phyloP scores from a whole-genome alignment of 2,113 vertebrate species.

The Lepus americanus region DNA sequence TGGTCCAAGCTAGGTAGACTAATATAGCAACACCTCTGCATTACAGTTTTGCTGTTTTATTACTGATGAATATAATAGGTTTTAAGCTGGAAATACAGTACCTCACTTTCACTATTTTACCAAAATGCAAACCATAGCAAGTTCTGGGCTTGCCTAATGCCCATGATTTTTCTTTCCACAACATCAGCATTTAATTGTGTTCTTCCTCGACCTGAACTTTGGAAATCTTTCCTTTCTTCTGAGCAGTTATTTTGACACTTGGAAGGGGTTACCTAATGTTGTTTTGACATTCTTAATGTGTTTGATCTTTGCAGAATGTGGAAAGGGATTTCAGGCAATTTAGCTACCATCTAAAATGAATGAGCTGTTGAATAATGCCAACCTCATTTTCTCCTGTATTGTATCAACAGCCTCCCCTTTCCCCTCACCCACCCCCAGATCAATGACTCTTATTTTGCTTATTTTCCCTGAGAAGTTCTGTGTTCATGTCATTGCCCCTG shows the following conservation, averaged over 20 bases:
- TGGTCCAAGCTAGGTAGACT: background rate
- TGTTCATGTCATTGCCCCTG: background rate
- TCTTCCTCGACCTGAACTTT: slow-evolving; percentile 35
- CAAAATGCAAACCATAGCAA: background rate
- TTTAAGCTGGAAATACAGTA: background rate
- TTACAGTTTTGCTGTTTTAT: background rate
- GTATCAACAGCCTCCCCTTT: background rate
- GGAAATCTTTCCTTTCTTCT: slow-evolving; percentile 48
- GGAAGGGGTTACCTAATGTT: slow-evolving; percentile 66
- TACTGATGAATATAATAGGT: background rate
- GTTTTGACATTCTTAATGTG: slow-evolving; percentile 77
- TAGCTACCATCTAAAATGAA: slow-evolving; percentile 46
- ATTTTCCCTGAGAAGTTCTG: slow-evolving; percentile 14
- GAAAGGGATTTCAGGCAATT: slow-evolving; percentile 69
- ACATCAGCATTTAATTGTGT: slow-evolving; percentile 32
- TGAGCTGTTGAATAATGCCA: slow-evolving; percentile 55
- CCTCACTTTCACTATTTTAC: slow-evolving; percentile 5
- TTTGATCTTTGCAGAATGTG: slow-evolving; percentile 70
- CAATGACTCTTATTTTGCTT: slow-evolving; percentile 13
- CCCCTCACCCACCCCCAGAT: background rate
- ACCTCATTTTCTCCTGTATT: slow-evolving; percentile 46
- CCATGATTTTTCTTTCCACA: background rate
- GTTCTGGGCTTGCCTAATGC: background rate
- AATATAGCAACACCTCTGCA: background rate
- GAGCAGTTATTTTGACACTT: slow-evolving; percentile 59